These are phyloP conservation scores for Cataglyphis livida DNA, from an alignment of 2,888 invertebrate species.

Conservation along the genomic window DNA sequence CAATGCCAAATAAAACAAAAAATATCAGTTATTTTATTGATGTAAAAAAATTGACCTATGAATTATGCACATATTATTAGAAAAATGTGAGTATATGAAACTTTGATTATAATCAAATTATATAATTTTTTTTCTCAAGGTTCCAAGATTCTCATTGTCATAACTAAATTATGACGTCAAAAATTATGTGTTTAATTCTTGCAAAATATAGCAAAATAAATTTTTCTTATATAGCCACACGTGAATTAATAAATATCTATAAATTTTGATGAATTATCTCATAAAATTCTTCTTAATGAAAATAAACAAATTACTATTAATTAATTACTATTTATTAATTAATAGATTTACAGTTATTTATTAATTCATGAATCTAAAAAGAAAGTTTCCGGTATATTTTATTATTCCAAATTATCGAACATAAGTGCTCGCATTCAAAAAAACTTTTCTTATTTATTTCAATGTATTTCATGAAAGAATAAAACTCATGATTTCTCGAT, in stretches of 20 bases:
- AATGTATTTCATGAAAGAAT: not conserved
- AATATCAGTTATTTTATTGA: not conserved
- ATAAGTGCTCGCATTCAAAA: not conserved
- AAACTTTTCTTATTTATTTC: not conserved
- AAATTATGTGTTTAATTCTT: not conserved
- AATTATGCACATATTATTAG: not conserved
- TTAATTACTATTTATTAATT: no score
- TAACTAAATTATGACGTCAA: not conserved
- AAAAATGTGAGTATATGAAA: not conserved
- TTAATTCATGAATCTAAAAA: no score
- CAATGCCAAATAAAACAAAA: conserved; percentile 16
- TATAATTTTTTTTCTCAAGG: not conserved
- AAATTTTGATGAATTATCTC: not conserved
- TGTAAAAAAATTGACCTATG: not conserved
- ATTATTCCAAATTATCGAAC: not conserved
- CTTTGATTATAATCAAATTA: not conserved
- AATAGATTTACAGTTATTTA: no score
- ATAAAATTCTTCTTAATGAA: not conserved
- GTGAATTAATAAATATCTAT: not conserved
- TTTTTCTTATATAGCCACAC: not conserved
- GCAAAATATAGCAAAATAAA: not conserved
- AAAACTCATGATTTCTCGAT: not conserved
- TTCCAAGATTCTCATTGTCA: not conserved
- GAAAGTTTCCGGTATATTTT: not conserved
- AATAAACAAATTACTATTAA: not conserved